Percentiles rank a stretch among this genome's conserved stretches.
These are phyloP conservation scores for Carapus acus DNA, from an alignment of 2,797 vertebrate species.

Conservation along the genomic window DNA sequence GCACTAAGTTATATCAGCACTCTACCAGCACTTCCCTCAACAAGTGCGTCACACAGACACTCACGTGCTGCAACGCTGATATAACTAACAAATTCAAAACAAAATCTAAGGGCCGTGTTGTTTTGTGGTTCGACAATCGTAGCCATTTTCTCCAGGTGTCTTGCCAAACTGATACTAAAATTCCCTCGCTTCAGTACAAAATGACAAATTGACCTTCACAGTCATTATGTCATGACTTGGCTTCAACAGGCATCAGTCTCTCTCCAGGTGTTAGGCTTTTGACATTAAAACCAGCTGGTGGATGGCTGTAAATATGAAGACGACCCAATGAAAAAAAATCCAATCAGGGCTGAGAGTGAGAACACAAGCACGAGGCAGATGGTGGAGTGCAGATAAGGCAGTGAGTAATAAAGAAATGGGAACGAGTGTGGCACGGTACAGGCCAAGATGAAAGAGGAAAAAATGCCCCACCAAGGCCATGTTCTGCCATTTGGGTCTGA, in stretches of 20 bases:
- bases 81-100: no score
- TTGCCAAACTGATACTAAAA: no score
- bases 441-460: neutral
- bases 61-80: neutral
- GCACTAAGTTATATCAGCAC: no score
- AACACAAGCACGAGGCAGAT: no score
- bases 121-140: no score
- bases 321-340: neutral
- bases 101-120: no score
- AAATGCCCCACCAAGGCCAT: neutral
- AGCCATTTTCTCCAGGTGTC: no score
- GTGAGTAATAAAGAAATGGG: neutral
- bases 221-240: neutral
- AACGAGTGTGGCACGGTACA: neutral
- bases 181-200: no score
- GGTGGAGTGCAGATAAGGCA: slow-evolving; percentile 2
- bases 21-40: neutral
- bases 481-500: neutral
- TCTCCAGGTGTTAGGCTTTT: neutral
- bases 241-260: neutral
- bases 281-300: neutral
- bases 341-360: neutral
- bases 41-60: neutral
- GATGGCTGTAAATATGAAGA: neutral
- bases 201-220: neutral